A percentile compares a stretch with the other conserved stretches of the same genome.
phyloP scores from a whole-genome alignment of 2,888 invertebrate genomes.

The Gasteruption jaculator region DNA sequence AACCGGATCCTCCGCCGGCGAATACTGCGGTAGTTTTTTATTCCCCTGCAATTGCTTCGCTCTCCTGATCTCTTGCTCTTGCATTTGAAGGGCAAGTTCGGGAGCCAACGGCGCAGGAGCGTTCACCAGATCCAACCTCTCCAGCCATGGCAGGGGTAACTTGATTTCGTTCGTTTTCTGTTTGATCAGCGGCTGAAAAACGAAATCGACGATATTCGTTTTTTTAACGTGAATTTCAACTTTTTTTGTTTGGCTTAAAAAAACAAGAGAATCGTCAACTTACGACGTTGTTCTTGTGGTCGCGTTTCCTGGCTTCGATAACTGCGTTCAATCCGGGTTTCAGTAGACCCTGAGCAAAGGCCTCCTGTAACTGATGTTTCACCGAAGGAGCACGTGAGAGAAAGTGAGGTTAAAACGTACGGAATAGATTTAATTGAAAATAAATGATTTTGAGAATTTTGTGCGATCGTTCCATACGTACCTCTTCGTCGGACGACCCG shows the following conservation, averaged over 20 bases:
- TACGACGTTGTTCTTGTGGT: constrained; percentile 71
- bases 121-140: constrained; percentile 76
- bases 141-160: constrained; percentile 77
- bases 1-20: constrained; percentile 70
- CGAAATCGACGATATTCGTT: too few relatives aligned
- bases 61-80: constrained; percentile 70
- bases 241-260: too few relatives aligned
- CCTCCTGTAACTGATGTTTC: constrained; percentile 90
- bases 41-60: constrained; percentile 64
- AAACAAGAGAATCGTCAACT: constrained; percentile 46
- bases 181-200: constrained; percentile 60
- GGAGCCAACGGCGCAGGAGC: constrained; percentile 78
- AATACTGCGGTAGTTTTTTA: constrained; percentile 63
- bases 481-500: constrained; percentile 59
- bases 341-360: constrained; percentile 77
- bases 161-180: constrained; percentile 69
- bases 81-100: constrained; percentile 73
- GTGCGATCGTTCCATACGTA: constrained; percentile 33
- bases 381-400: constrained; percentile 35
- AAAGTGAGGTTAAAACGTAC: constrained; percentile 29
- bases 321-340: constrained; percentile 82
- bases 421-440: constrained; percentile 6
- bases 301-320: constrained; percentile 57
- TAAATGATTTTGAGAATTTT: background rate
- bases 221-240: too few relatives aligned